These are phyloP conservation scores for Neuroscelio doddi DNA, from an alignment of 2,888 invertebrate genomes.

Conservation along the genomic window DNA sequence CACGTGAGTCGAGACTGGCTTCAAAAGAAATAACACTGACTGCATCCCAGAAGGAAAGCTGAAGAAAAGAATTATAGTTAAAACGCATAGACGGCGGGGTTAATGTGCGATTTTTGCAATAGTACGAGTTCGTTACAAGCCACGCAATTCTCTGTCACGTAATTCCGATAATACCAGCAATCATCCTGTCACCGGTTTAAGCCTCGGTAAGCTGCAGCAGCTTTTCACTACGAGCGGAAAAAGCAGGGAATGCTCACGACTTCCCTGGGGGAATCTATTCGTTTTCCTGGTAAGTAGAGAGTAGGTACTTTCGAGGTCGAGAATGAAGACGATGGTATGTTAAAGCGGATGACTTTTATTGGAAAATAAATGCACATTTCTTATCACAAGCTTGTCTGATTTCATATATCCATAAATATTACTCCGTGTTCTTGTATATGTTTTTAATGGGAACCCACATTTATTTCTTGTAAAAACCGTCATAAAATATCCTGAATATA, in stretches of 20 bases:
- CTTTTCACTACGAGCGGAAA: conserved; percentile 52
- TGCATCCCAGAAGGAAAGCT: conserved; percentile 29
- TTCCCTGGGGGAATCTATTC: conserved; percentile 67
- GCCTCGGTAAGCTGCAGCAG: conserved; percentile 61
- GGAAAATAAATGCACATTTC: conserved; percentile 13
- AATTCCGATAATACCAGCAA: conserved; percentile 68
- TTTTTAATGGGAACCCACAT: too few relatives aligned
- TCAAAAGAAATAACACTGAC: conserved; percentile 40
- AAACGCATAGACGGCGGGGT: conserved; percentile 18
- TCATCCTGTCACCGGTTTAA: conserved; percentile 69
- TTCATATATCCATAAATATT: too few relatives aligned
- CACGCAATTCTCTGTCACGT: conserved; percentile 62
- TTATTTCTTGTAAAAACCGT: too few relatives aligned
- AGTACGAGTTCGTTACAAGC: conserved; percentile 63
- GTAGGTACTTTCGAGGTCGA: conserved; percentile 21
- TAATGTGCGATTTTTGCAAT: conserved; percentile 55
- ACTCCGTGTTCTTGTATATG: too few relatives aligned
- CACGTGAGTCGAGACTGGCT: conserved; percentile 37
- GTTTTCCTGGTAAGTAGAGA: conserved; percentile 54
- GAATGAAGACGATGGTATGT: conserved; percentile 29
- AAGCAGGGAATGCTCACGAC: conserved; percentile 50
- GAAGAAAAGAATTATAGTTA: conserved; percentile 32
- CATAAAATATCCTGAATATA: too few relatives aligned
- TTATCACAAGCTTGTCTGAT: neutral
- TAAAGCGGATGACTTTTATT: conserved; percentile 24